These are phyloP conservation scores for Oriolus oriolus DNA, from an alignment of 2,113 vertebrate species.

Conservation along the genomic window DNA sequence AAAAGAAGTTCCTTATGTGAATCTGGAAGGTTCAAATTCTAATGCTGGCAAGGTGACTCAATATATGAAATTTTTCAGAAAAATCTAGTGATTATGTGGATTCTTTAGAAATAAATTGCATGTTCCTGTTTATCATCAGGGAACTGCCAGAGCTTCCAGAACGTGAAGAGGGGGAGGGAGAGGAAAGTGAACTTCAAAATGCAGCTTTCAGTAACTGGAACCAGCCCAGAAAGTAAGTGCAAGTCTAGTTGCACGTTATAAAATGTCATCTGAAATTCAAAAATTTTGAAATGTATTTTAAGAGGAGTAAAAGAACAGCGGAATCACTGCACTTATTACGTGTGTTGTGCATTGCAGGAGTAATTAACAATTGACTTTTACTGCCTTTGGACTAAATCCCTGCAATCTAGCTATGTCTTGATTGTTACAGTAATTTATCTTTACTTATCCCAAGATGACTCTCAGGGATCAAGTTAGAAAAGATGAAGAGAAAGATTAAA, in stretches of 20 bases:
- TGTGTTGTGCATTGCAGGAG: not conserved
- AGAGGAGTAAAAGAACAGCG: not conserved
- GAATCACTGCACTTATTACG: rapidly evolving
- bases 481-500: not conserved
- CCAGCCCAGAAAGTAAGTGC: slow-evolving; percentile 85
- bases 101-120: not conserved
- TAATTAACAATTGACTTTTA: not conserved
- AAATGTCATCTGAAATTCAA: not conserved
- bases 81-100: not conserved
- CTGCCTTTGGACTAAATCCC: not conserved
- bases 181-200: slow-evolving; percentile 89
- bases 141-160: slow-evolving; percentile 87
- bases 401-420: not conserved
- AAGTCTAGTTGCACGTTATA: not conserved
- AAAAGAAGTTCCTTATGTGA: not conserved
- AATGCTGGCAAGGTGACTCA: not conserved
- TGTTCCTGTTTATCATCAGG: slow-evolving; percentile 51
- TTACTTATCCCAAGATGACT: not conserved
- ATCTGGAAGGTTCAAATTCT: not conserved
- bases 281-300: not conserved
- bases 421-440: not conserved
- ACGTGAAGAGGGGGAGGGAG: slow-evolving; percentile 95
- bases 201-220: slow-evolving; percentile 87
- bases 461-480: not conserved
- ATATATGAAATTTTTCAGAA: not conserved